Evolutionary conservation across 2,888 invertebrate species (phyloP), one percentile per base, ranked within the genome.

Genomic region (Drosophila mettleri): DNA sequence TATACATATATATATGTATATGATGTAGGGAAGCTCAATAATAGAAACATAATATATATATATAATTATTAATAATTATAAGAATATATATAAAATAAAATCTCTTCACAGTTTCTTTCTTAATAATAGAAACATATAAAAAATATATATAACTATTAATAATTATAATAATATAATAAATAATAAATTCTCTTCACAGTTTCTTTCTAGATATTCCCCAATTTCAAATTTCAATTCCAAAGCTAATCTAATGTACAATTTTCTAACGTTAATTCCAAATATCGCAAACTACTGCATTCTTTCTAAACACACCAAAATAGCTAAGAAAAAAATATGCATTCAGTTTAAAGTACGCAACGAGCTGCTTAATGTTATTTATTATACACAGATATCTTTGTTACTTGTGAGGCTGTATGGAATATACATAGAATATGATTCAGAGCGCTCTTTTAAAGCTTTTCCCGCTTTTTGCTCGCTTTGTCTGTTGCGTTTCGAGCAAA

Each of bases 361-460:
- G 36, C 22, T 46, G 10, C 38, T 16, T 38, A 38, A 27, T 39
- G 18, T 10, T 55, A 10, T 38, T 46, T 29, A 38, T 39, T 6
- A 22, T 31, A 14, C 2, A 3, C 7, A 38, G n/a, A 29, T 36
- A 22, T 24, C n/a, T 5, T 14, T 20, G 29, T 27, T 34, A 16
- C 16, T 14, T 54, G 20, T 14, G 36, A n/a, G 55, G 38, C 45
- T 46, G 38, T 31, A 31, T 33, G 24, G 41, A 16, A 8, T 52
- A 41, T 16, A 24, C 27, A 24, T 57, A n/a, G 29, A 53, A 27
- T 41, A 45, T 67, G 69, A 69, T 52, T 61, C 67, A 60, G 43
- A 31, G n/a, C n/a, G n/a, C n/a, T n/a, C n/a, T 31, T 43, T 27
- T 22, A 22, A 49, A 49, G 20, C 7, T 34, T 39, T 39, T 48